Evolutionary conservation across 2,113 vertebrate species (phyloP).

Genomic region (Heterotilapia buettikoferi): DNA sequence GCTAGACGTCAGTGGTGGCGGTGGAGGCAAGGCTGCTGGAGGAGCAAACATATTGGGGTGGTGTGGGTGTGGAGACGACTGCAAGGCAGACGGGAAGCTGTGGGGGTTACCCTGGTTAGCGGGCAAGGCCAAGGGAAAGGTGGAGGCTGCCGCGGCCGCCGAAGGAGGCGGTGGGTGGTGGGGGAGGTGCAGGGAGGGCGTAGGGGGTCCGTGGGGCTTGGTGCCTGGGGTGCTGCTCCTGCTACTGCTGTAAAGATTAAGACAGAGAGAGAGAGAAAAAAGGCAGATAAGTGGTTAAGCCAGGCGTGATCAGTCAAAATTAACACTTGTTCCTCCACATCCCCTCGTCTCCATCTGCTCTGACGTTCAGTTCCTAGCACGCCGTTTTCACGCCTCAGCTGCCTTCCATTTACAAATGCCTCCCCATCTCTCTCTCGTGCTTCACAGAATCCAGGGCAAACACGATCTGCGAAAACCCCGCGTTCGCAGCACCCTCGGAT

Average conservation of each 20-base stretch:
- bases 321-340: constrained; percentile 45
- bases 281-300: constrained; percentile 12
- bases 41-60: constrained; percentile 99
- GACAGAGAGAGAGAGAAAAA: neutral
- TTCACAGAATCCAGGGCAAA: constrained; percentile 44
- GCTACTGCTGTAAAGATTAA: constrained; percentile 80
- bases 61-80: constrained; percentile 86
- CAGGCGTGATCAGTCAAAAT: constrained; percentile 42
- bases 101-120: constrained; percentile 82
- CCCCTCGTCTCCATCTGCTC: constrained; percentile 50
- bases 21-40: constrained; percentile 93
- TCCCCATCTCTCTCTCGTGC: constrained; percentile 20
- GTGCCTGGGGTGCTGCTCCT: constrained; percentile 92
- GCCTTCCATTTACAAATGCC: constrained; percentile 42
- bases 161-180: constrained; percentile 75
- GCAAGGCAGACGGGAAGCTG: constrained; percentile 85
- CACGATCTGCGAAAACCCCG: constrained; percentile 27
- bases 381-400: constrained; percentile 53
- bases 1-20: constrained; percentile 94
- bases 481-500: constrained; percentile 30
- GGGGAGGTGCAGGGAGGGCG: constrained; percentile 73
- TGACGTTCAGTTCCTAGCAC: constrained; percentile 20
- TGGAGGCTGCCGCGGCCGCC: constrained; percentile 64
- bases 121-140: constrained; percentile 82
- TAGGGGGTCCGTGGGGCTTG: constrained; percentile 77